These are phyloP conservation scores for Lepidocyrtoides sp. DNA, from an alignment of 2,888 invertebrate species.

Conservation along the genomic window DNA sequence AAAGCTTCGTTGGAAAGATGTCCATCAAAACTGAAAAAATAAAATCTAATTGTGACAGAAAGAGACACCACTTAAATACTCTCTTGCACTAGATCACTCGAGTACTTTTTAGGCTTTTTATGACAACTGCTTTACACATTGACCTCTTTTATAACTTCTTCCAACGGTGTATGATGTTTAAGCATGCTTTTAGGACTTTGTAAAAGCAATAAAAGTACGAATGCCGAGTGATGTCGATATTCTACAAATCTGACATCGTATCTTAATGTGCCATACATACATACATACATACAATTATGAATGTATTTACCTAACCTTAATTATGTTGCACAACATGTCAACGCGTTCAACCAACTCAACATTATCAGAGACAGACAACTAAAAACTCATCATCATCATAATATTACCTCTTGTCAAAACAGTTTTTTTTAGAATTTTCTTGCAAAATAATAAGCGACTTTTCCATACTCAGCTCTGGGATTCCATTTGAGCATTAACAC, in stretches of 20 bases:
- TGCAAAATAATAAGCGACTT: not conserved
- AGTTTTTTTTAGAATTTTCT: not conserved
- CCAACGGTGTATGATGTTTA: not conserved
- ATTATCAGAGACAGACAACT: no score
- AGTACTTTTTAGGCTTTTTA: slow-evolving; percentile 2
- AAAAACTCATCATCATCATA: slow-evolving; percentile 67
- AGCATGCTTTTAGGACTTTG: not conserved
- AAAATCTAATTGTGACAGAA: no score
- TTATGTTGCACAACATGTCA: slow-evolving; percentile 30
- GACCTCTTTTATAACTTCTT: not conserved
- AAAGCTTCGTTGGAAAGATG: no score
- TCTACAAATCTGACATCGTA: not conserved
- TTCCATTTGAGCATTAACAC: not conserved
- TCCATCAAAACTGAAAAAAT: no score
- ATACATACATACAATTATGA: no score
- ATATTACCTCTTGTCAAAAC: slow-evolving; percentile 51
- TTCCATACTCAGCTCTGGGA: not conserved
- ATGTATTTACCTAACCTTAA: not conserved
- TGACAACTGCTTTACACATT: slow-evolving; percentile 10
- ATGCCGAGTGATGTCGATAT: not conserved
- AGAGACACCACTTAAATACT: no score
- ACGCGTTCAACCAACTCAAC: no score
- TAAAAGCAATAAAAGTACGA: not conserved
- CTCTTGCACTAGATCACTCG: not conserved
- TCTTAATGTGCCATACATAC: no score